Evolutionary conservation across 1,140 invertebrate genomes (phyloP), one percentile per base, ranked within the genome.

Genomic region (Achatina immaculata): DNA sequence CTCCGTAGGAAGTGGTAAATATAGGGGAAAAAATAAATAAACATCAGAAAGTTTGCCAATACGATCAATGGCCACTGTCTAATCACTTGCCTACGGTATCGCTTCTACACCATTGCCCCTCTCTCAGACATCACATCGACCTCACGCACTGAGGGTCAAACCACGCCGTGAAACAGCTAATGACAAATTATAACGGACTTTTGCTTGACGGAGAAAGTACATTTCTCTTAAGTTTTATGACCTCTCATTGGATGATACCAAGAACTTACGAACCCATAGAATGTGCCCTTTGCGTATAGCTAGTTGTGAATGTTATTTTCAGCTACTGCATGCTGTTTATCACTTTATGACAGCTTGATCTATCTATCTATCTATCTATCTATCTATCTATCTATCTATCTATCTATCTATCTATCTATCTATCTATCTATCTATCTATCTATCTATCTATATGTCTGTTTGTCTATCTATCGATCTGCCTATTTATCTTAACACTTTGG

Each of bases 171-270:
- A 28, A 62, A 62, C 58, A 62, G 58, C n/a, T 62, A 62, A 62
- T 62, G 58, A 62, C 58, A 62, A 62, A 62, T 62, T 62, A 62
- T 62, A 62, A 62, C 58, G 11, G 58, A 34, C 58, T 62, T 62
- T 34, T 28, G 58, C 58, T 62, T 62, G 48, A 55, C n/a, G 58
- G 16, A 31, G n/a, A 62, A 62, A 62, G 58, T 62, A 34, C 28
- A 62, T 62, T 34, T 19, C 58, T 2, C 6, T 28, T 31, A 31
- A 31, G 31, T 31, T 62, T 31, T 62, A 28, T 62, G 58, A 28
- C 7, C n/a, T 62, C 28, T 2, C 28, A 31, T 28, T 4, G 11
- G 58, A 28, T 62, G 2, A 6, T 2, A 16, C 16, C 9, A 62
- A 4, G 21, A 4, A 34, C 21, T 62, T 28, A 28, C 31, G 7